Conservation (phyloP, 2,888 invertebrate genomes). For the Agriopis aurantiaria region DNA sequence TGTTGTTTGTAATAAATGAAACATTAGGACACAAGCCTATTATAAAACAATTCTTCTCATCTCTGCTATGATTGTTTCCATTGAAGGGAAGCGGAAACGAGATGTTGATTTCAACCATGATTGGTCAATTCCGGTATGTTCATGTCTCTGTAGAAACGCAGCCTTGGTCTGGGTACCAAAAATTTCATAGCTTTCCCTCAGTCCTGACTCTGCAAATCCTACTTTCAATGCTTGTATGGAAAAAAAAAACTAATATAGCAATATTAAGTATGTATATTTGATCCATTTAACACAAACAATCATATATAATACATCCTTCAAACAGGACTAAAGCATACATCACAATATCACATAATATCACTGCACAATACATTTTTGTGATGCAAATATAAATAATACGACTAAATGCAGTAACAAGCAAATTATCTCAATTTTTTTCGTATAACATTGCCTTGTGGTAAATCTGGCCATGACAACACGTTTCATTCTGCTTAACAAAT, state of each 20-base stretch:
- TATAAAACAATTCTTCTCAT: no score
- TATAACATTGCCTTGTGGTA: not conserved
- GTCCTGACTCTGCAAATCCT: no score
- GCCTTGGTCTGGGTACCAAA: no score
- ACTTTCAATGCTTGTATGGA: not conserved
- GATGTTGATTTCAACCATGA: no score
- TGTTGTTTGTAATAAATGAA: no score
- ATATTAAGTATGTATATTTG: not conserved
- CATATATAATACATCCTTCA: not conserved
- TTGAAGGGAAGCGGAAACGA: no score
- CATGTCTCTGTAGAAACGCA: no score
- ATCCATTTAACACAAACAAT: not conserved
- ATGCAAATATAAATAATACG: constrained; percentile 4
- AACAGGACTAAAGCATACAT: constrained; percentile 15
- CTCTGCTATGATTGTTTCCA: no score
- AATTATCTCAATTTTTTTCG: not conserved
- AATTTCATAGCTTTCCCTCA: no score
- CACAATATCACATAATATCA: constrained; percentile 25
- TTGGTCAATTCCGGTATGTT: no score
- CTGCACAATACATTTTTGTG: constrained; percentile 28
- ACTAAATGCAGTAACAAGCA: constrained; percentile 13
- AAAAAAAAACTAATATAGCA: not conserved
- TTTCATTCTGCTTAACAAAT: not conserved
- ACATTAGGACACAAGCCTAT: no score
- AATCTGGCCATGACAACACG: not conserved